Percentiles rank a stretch among this genome's conserved stretches.
Evolutionary conservation across 2,797 vertebrate genomes (phyloP).

Genomic region (Sciurus vulgaris): DNA sequence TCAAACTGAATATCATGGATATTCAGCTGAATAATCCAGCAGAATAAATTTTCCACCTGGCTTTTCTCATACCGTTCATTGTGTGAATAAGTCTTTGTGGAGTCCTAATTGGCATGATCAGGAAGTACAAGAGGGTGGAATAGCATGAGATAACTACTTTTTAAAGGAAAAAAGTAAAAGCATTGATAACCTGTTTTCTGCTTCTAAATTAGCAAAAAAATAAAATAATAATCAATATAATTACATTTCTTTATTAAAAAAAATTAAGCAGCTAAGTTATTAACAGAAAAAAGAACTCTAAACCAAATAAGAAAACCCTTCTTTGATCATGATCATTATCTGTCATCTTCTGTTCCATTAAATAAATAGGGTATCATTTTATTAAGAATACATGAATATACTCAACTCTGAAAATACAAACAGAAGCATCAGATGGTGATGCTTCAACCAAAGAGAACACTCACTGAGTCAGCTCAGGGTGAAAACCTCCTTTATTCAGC

Average conservation of each 20-base stretch:
- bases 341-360: slow-evolving; percentile 69
- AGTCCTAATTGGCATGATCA: not conserved
- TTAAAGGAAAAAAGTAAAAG: not conserved
- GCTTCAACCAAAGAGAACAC: slow-evolving; percentile 72
- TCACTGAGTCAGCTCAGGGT: slow-evolving; percentile 63
- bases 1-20: not conserved
- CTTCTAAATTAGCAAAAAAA: slow-evolving; percentile 25
- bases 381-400: slow-evolving; percentile 74
- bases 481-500: slow-evolving; percentile 64
- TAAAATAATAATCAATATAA: not conserved
- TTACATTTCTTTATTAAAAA: slow-evolving; percentile 69
- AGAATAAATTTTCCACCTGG: not conserved
- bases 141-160: not conserved
- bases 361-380: slow-evolving; percentile 76
- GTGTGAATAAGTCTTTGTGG: not conserved
- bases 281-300: slow-evolving; percentile 67
- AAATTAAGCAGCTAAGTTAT: slow-evolving; percentile 70
- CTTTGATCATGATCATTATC: slow-evolving; percentile 66
- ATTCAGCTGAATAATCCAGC: slow-evolving; percentile 1
- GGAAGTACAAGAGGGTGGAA: not conserved
- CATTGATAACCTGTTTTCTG: slow-evolving; percentile 25
- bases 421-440: slow-evolving; percentile 79
- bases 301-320: slow-evolving; percentile 71
- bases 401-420: slow-evolving; percentile 79
- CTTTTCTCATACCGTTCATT: not conserved